Percentiles rank a stretch among this genome's conserved stretches.
These are phyloP conservation scores for pig (Sus scrofa) DNA, from an alignment of 2,113 vertebrate genomes.

Conservation along the genomic window DNA sequence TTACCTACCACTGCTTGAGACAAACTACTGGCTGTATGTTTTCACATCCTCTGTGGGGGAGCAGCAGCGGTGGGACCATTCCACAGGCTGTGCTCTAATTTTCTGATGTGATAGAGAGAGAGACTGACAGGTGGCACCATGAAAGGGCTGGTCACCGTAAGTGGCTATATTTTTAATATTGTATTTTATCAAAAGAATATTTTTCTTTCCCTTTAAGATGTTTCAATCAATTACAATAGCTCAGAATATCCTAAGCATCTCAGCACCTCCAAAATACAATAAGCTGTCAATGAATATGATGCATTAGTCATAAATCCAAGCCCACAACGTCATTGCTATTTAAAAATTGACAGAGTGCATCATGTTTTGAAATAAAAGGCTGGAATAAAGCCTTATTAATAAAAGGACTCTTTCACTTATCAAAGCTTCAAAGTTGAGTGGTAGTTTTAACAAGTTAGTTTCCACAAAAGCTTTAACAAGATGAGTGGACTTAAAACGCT, in stretches of 20 bases:
- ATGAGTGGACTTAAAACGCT: background rate
- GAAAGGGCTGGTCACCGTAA: no score
- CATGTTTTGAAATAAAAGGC: constrained; percentile 21
- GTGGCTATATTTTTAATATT: background rate
- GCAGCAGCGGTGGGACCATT: fast-evolving
- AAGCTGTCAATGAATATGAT: background rate
- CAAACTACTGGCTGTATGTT: background rate
- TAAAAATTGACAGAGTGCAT: constrained; percentile 27
- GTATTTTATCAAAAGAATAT: background rate
- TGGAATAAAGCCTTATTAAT: background rate
- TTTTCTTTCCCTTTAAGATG: background rate
- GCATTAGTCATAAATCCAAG: background rate
- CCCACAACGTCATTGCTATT: background rate
- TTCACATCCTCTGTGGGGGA: background rate
- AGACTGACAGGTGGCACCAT: fast-evolving
- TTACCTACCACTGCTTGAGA: background rate
- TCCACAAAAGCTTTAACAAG: constrained; percentile 18
- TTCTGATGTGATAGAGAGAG: background rate
- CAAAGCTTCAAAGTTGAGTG: background rate
- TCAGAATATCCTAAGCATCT: background rate
- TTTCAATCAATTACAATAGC: background rate
- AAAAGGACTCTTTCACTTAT: constrained; percentile 23
- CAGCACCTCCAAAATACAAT: background rate
- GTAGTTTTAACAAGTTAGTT: background rate
- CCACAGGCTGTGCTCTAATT: background rate